A percentile compares a stretch with the other conserved stretches of the same genome.
These are phyloP conservation scores for Bubo bubo DNA, from an alignment of 2,113 vertebrate species.

Conservation along the genomic window DNA sequence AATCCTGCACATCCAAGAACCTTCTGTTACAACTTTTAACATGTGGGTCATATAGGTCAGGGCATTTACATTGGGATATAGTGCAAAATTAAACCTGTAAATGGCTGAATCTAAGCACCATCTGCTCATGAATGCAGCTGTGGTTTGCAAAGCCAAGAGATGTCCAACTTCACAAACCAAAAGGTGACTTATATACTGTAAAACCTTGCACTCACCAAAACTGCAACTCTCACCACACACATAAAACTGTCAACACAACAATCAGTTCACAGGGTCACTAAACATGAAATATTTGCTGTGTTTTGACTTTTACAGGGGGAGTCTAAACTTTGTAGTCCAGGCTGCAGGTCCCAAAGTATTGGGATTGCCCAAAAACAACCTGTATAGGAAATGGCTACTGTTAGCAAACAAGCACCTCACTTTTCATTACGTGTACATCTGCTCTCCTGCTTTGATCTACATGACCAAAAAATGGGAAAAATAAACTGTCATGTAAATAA, in stretches of 20 bases:
- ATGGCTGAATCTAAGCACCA: not conserved
- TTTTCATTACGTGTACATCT: not conserved
- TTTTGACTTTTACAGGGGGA: not conserved
- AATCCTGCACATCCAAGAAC: not conserved
- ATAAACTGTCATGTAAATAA: not conserved
- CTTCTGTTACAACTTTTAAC: not conserved
- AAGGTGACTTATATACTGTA: not conserved
- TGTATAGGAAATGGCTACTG: not conserved
- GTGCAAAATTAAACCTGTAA: not conserved
- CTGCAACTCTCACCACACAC: not conserved
- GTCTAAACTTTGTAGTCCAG: not conserved
- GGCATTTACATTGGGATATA: not conserved
- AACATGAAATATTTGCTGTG: not conserved
- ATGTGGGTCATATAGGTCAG: not conserved
- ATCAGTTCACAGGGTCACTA: not conserved
- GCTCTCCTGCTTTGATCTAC: not conserved
- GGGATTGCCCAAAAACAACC: not conserved
- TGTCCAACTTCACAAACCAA: not conserved
- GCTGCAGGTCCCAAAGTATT: not conserved
- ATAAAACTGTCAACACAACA: not conserved
- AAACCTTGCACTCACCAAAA: not conserved
- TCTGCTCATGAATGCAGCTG: not conserved
- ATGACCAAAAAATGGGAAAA: not conserved
- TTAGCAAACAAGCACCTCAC: not conserved
- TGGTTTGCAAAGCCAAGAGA: not conserved